Evolutionary conservation across 2,888 invertebrate genomes (phyloP).

Genomic region (Disparrhopalites patrizii): DNA sequence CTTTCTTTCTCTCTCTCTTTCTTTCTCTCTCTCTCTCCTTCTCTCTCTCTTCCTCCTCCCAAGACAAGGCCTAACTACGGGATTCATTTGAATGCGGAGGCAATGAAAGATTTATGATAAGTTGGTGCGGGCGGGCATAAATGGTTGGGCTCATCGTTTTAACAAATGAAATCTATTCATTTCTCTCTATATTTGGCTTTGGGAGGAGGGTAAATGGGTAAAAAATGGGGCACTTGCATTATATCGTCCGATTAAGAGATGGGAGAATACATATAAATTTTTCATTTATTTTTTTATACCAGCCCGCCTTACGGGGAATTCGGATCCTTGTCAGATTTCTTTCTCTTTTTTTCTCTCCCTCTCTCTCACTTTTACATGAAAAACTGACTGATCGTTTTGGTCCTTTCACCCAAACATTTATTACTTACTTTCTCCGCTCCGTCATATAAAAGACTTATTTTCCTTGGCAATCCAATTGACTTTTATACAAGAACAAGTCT

Average conservation of each 20-base stretch:
- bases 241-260: conserved; percentile 6
- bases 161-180: conserved; percentile 21
- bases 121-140: neutral
- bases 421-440: neutral
- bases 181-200: neutral
- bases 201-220: no score
- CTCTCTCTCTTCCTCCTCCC: neutral
- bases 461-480: conserved; percentile 5
- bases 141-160: neutral
- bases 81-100: conserved; percentile 2
- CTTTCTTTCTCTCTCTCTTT: no score
- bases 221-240: no score
- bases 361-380: no score
- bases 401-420: conserved; percentile 11
- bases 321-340: conserved; percentile 18
- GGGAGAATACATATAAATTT: no score
- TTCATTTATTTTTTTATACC: conserved; percentile 23
- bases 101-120: conserved; percentile 26
- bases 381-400: no score
- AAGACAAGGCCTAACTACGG: neutral
- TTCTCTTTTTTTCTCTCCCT: no score
- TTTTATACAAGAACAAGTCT: neutral
- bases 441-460: no score
- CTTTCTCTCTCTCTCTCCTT: no score
- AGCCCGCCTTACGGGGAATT: no score